These are phyloP conservation scores for Strigamia maritima DNA, from an alignment of 2,888 invertebrate species.

Conservation along the genomic window DNA sequence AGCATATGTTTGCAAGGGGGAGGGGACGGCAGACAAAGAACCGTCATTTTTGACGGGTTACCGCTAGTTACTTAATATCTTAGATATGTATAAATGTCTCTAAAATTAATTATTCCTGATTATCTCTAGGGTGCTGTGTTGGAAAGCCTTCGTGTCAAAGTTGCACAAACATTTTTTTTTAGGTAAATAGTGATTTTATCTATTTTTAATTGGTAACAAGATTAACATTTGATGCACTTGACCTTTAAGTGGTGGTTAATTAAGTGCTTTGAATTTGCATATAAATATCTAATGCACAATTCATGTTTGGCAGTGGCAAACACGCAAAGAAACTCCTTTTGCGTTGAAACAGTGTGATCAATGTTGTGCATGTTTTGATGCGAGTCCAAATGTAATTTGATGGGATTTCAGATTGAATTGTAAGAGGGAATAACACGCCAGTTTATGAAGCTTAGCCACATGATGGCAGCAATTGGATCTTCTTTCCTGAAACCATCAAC, in stretches of 20 bases:
- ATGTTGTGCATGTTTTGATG: conserved; percentile 16
- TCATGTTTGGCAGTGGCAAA: conserved; percentile 2
- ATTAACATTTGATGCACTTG: neutral
- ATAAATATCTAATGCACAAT: conserved; percentile 23
- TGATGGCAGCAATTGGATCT: neutral
- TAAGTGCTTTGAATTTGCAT: conserved; percentile 19
- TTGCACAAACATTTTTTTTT: too few relatives aligned
- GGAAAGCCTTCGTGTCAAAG: too few relatives aligned
- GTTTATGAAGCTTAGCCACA: conserved; percentile 8
- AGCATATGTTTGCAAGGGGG: too few relatives aligned
- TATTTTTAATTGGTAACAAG: too few relatives aligned
- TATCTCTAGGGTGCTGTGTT: too few relatives aligned
- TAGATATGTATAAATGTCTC: too few relatives aligned
- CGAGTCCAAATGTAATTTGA: conserved; percentile 18
- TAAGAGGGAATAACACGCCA: conserved; percentile 10
- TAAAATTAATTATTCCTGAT: too few relatives aligned
- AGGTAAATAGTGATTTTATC: too few relatives aligned
- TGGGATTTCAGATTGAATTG: conserved; percentile 16
- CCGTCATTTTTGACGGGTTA: too few relatives aligned
- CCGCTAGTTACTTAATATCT: too few relatives aligned
- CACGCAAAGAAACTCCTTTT: conserved; percentile 9
- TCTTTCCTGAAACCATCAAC: neutral
- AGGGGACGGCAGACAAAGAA: too few relatives aligned
- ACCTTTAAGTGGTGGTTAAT: neutral
- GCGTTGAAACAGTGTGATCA: conserved; percentile 1